Base-by-base conservation (phyloP, 1,140 invertebrate species). In the Drosophila tristis region DNA sequence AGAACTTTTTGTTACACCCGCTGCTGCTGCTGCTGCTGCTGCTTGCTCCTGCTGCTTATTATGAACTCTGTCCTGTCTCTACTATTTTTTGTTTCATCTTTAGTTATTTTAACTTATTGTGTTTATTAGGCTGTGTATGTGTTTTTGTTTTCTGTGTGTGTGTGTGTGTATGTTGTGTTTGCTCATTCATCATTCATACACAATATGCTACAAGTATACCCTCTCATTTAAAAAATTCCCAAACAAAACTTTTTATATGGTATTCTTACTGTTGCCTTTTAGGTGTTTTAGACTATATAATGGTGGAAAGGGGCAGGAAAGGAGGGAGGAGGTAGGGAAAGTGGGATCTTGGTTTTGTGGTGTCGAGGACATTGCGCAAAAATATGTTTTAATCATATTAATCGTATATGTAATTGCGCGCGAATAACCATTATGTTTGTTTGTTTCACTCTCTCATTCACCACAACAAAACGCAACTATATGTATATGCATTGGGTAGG, bases 371-470 rank as follows among this genome's bases (percentile, higher is more conserved):
- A 67, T 55, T 85, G 71, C 78, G 68, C 78, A 87, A 87, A 77
- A 87, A 87, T 87, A 87, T 87, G 75, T 87, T 39, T 39, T 79
- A 72, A 89, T 87, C 82, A 79, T 89, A 87, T 87, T 86, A 86
- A 76, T 77, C 35, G 61, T 89, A 85, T 89, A 85, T 85, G 80
- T 79, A 76, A 82, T 84, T 75, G 75, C 80, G 80, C 80, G 64
- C 57, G 56, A 59, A 60, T 66, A 86, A 59, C 50, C 57, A 72
- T 54, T 63, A 4, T 4, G 23, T 25, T 25, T 25, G 20, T 78
- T 39, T 39, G 4, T 8, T 2, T 9, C 7, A 31, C 8, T 31
- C 11, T 13, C 57, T 74, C 54, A 75, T 75, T 84, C 61, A 84
- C 73, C 79, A 78, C 66, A 43, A 78, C 66, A 43, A 61, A 81